A percentile compares a stretch with the other conserved stretches of the same genome.
Evolutionary conservation across 2,888 invertebrate species (phyloP).

Genomic region (Nomada fabriciana): DNA sequence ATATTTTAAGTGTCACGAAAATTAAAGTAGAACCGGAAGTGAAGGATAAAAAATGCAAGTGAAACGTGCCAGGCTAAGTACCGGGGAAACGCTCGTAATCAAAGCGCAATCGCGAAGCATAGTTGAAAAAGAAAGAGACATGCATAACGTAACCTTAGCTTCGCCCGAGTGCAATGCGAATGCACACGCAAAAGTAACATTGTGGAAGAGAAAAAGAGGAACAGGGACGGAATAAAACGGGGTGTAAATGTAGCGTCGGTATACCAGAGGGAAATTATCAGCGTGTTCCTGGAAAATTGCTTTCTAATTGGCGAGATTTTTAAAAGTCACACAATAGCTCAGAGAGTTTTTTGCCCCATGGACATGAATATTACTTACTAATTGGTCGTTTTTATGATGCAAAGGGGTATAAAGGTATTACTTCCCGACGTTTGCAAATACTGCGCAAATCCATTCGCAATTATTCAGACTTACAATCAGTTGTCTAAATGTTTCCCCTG

Average conservation of each 20-base stretch:
- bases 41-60: no score
- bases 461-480: constrained; percentile 37
- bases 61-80: neutral
- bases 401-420: constrained; percentile 43
- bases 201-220: neutral
- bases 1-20: no score
- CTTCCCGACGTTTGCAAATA: constrained; percentile 28
- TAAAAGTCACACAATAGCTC: constrained; percentile 58
- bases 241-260: constrained; percentile 41
- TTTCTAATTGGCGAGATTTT: constrained; percentile 62
- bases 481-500: constrained; percentile 20
- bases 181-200: constrained; percentile 30
- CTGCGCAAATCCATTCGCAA: constrained; percentile 19
- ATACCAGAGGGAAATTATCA: constrained; percentile 54
- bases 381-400: constrained; percentile 50
- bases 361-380: constrained; percentile 56
- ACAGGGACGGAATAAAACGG: constrained; percentile 21
- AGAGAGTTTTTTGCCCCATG: constrained; percentile 36
- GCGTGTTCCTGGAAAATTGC: constrained; percentile 52
- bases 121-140: neutral
- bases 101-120: neutral
- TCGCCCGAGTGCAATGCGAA: constrained; percentile 6
- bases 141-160: constrained; percentile 16
- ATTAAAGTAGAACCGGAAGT: no score
- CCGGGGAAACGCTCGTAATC: neutral